Base-by-base conservation (phyloP, 2,113 vertebrate species). In the Zootoca vivipara region DNA sequence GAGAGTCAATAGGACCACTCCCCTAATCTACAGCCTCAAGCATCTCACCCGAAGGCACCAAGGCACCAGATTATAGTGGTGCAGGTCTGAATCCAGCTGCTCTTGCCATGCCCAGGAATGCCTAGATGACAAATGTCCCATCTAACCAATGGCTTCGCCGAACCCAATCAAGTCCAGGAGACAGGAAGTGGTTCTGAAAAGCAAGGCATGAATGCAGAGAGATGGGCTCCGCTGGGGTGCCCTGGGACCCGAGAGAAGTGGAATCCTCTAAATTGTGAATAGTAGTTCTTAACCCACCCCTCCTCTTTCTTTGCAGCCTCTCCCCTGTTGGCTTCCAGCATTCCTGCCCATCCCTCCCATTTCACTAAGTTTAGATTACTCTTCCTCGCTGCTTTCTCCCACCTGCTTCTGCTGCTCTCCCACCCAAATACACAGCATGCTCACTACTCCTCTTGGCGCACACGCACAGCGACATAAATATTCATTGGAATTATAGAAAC, bases 351-450 rank as follows among this genome's bases (percentile, higher is more conserved):
- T 85, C n/a, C 81, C 5, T 16, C 74, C 62, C 89, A 7, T 77
- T 85, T 89, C 87, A 85, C 89, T 90, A 87, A 87, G 0, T 89
- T 90, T 82, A 87, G 90, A 85, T 90, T 89, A 85, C 82, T 75
- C 86, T 90, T 91, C 95, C 90, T 77, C 89, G 92, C 79, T 81
- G 0, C 93, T 96, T 94, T 91, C 92, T 94, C 95, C 93, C 91
- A 85, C 87, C 92, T 93, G 3, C 85, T 94, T 89, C 94, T 74
- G 94, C 94, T 93, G 94, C 92, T 93, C 91, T 93, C 85, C 93
- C 92, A 95, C 95, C 95, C 94, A 94, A 94, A 95, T 91, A 95
- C 89, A 69, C 69, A 62, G 92, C 24, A 58, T 86, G 93, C 90
- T 91, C 92, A 33, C 62, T 22, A 77, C 93, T 94, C 80, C 91